Conservation (phyloP, 2,113 vertebrate genomes). For the Cololabis saira region DNA sequence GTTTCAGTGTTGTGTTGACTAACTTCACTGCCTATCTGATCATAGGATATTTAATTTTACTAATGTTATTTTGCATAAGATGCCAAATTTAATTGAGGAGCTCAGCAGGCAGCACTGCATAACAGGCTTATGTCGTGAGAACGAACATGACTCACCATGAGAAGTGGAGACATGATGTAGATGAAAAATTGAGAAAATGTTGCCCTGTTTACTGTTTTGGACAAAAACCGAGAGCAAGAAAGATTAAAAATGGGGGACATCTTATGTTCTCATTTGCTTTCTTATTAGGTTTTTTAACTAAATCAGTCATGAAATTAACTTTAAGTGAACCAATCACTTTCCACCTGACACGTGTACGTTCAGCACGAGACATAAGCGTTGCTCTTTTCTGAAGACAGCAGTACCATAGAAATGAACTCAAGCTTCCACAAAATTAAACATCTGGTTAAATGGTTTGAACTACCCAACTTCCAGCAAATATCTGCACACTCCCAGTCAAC, state of each 20-base stretch:
- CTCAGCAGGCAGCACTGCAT: conserved; percentile 39
- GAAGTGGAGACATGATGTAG: conserved; percentile 22
- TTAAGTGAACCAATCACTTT: not conserved
- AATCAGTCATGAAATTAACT: not conserved
- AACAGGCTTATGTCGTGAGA: conserved; percentile 46
- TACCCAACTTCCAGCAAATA: conserved; percentile 42
- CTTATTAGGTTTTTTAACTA: not conserved
- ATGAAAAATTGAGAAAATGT: conserved; percentile 24
- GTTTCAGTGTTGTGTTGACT: conserved; percentile 6
- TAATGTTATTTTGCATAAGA: conserved; percentile 57
- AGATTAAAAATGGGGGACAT: not conserved
- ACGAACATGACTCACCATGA: conserved; percentile 46
- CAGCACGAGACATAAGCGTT: conserved; percentile 1
- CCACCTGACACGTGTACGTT: not conserved
- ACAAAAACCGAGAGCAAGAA: not conserved
- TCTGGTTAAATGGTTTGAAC: conserved; percentile 40
- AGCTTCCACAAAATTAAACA: conserved; percentile 42
- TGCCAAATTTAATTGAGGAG: conserved; percentile 48
- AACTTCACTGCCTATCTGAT: conserved; percentile 35
- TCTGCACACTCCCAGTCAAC: conserved; percentile 36
- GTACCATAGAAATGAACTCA: conserved; percentile 19
- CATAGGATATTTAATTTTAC: conserved; percentile 38
- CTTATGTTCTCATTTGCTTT: not conserved
- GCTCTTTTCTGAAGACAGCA: conserved; percentile 30
- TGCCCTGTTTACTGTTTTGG: not conserved